Evolutionary conservation across 2,888 invertebrate genomes (phyloP).

Genomic region (Sylvicola cinctus): DNA sequence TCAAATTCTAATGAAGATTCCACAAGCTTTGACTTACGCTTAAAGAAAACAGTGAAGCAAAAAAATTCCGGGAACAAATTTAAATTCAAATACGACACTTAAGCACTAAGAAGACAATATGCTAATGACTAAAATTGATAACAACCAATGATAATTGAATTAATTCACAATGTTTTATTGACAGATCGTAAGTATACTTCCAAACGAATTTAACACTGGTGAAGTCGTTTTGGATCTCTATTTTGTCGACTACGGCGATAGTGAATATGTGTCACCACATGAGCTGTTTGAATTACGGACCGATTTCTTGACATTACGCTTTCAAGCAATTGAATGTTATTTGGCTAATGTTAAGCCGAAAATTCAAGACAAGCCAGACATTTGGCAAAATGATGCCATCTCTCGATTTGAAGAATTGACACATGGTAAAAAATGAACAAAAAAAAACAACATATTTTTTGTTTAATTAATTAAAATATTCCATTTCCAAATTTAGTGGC

Average conservation of each 20-base stretch:
- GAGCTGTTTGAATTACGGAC: slow-evolving; percentile 54
- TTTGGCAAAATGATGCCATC: slow-evolving; percentile 40
- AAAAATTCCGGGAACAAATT: too few relatives aligned
- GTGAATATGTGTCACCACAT: slow-evolving; percentile 39
- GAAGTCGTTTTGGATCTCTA: slow-evolving; percentile 47
- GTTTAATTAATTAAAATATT: too few relatives aligned
- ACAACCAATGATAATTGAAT: too few relatives aligned
- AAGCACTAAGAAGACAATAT: too few relatives aligned
- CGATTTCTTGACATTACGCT: slow-evolving; percentile 30
- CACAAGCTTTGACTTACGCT: too few relatives aligned
- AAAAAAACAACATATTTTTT: slow-evolving; percentile 1
- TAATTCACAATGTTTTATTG: slow-evolving; percentile 2
- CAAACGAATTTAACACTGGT: slow-evolving; percentile 37
- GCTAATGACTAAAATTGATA: too few relatives aligned
- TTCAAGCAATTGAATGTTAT: slow-evolving; percentile 74
- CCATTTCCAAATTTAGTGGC: slow-evolving; percentile 30
- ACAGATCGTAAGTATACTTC: slow-evolving; percentile 41
- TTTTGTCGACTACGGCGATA: slow-evolving; percentile 78
- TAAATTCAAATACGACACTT: too few relatives aligned
- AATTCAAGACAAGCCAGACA: slow-evolving; percentile 21
- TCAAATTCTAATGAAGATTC: too few relatives aligned
- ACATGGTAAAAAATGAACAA: slow-evolving; percentile 26
- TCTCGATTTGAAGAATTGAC: slow-evolving; percentile 48
- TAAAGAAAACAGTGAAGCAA: too few relatives aligned
- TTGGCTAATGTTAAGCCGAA: slow-evolving; percentile 49